Conservation (phyloP, 2,797 vertebrate species). For the Semotilus atromaculatus region DNA sequence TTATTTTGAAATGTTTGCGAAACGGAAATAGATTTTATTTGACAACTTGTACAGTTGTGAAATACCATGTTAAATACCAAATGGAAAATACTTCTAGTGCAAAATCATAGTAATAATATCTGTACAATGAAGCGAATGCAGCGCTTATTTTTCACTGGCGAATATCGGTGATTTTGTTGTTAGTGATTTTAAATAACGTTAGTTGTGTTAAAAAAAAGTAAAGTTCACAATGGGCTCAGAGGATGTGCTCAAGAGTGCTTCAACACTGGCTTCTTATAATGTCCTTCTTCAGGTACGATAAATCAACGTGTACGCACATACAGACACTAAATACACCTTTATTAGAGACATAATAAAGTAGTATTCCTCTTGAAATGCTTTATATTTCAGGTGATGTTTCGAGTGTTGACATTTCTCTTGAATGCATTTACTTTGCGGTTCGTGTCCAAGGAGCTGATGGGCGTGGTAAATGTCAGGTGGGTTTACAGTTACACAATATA, state of each 20-base stretch:
- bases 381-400: constrained; percentile 86
- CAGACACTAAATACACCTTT: neutral
- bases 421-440: constrained; percentile 96
- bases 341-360: neutral
- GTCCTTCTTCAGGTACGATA: constrained; percentile 57
- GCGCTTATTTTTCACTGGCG: neutral
- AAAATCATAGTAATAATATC: neutral
- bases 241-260: constrained; percentile 58
- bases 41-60: constrained; percentile 22
- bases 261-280: constrained; percentile 59
- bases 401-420: constrained; percentile 88
- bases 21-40: constrained; percentile 16
- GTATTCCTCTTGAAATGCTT: neutral
- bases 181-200: neutral
- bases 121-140: constrained; percentile 2
- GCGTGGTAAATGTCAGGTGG: constrained; percentile 95
- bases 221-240: constrained; percentile 54
- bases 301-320: too few relatives aligned
- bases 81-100: neutral
- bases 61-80: constrained; percentile 5
- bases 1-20: constrained; percentile 21
- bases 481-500: neutral
- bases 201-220: neutral
- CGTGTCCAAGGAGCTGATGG: constrained; percentile 91
- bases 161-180: neutral